Conservation (phyloP, 2,888 invertebrate species). For the Cryptosula pallasiana region DNA sequence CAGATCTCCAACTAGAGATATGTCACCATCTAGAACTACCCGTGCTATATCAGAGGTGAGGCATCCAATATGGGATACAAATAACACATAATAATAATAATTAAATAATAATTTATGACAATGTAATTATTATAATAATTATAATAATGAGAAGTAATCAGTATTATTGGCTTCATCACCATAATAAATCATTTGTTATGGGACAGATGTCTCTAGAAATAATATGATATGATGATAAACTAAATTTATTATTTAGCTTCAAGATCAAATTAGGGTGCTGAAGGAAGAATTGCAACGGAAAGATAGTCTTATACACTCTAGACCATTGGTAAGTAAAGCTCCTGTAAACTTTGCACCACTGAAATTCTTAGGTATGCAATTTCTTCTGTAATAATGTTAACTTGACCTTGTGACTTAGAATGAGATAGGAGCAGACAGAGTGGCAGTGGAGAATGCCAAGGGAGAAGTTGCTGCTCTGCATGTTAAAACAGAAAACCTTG, state of each 20-base stretch:
- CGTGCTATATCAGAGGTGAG: neutral
- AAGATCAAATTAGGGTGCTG: constrained; percentile 46
- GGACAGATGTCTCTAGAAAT: no score
- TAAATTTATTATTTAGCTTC: constrained; percentile 33
- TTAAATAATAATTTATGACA: no score
- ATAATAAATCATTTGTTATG: no score
- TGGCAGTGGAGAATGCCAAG: constrained; percentile 38
- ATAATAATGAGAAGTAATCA: no score
- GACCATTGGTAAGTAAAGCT: neutral
- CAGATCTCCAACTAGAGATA: neutral
- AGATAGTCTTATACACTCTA: constrained; percentile 41
- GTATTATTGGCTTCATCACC: no score
- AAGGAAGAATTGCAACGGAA: constrained; percentile 49
- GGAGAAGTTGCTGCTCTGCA: constrained; percentile 42
- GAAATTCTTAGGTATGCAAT: no score
- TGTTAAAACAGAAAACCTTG: constrained; percentile 42
- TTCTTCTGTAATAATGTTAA: no score
- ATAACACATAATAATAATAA: no score
- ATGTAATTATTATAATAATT: no score
- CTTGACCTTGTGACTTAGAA: neutral
- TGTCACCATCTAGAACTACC: constrained; percentile 6
- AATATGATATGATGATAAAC: no score
- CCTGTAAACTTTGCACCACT: no score
- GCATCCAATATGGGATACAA: neutral
- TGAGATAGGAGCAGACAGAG: constrained; percentile 35